Conservation (phyloP, 2,797 vertebrate genomes). For the Picus viridis region DNA sequence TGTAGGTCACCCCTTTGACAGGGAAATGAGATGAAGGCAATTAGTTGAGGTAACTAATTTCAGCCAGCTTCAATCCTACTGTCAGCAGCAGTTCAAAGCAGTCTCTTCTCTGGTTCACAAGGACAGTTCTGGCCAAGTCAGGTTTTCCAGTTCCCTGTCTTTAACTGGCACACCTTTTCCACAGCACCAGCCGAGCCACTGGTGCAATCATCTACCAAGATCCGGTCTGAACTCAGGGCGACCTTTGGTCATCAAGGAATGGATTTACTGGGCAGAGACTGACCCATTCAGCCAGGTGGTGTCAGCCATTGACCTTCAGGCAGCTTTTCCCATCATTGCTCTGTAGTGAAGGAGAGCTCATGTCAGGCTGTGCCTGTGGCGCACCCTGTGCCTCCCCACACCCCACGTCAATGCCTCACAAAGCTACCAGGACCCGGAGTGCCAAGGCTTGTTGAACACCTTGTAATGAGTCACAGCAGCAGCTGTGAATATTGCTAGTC, state of each 20-base stretch:
- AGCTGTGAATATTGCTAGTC: background rate
- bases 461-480: background rate
- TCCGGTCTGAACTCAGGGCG: background rate
- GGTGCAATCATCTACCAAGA: background rate
- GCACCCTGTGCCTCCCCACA: background rate
- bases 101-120: background rate
- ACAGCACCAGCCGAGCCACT: background rate
- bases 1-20: background rate
- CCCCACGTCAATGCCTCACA: background rate
- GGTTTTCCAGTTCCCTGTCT: background rate
- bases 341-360: background rate
- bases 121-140: background rate
- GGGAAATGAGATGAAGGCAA: background rate
- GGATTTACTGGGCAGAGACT: slow-evolving; percentile 5
- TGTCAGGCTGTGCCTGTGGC: background rate
- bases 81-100: background rate
- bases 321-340: background rate
- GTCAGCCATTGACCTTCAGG: background rate
- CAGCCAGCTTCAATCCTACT: background rate
- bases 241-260: slow-evolving; percentile 28
- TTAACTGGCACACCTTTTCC: background rate
- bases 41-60: background rate
- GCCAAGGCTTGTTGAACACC: background rate
- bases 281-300: background rate
- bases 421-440: background rate